A percentile compares a stretch with the other conserved stretches of the same genome.
Evolutionary conservation across 2,888 invertebrate species (phyloP).

Genomic region (Actias luna): DNA sequence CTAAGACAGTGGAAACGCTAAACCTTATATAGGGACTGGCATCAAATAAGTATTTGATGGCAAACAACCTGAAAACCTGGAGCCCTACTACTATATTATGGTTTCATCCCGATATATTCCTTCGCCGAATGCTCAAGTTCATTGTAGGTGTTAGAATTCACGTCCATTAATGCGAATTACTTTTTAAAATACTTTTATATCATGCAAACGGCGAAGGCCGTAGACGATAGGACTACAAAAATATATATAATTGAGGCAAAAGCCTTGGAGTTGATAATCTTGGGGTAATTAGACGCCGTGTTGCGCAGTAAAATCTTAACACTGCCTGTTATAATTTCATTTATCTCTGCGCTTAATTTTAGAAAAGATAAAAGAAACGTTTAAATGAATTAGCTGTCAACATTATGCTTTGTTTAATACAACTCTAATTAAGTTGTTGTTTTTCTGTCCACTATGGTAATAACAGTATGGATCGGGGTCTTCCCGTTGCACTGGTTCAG

Average conservation of each 20-base stretch:
- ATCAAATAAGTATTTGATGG: no score
- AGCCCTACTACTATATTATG: no score
- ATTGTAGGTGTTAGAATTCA: no score
- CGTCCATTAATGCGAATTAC: no score
- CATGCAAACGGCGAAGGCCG: constrained; percentile 25
- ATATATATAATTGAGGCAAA: constrained; percentile 24
- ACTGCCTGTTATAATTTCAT: constrained; percentile 18
- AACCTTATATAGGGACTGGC: no score
- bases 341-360: constrained; percentile 17
- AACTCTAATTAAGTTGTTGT: background rate
- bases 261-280: constrained; percentile 30
- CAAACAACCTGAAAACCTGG: no score
- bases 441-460: background rate
- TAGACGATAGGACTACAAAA: constrained; percentile 34
- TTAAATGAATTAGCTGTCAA: constrained; percentile 31
- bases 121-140: no score
- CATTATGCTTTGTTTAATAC: constrained; percentile 21
- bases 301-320: constrained; percentile 24
- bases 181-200: background rate
- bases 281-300: constrained; percentile 30
- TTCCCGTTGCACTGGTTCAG: no score
- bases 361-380: constrained; percentile 23
- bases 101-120: no score
- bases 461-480: no score
- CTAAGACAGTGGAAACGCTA: no score